Evolutionary conservation across 2,113 vertebrate genomes (phyloP).

Genomic region (Agapornis roseicollis): DNA sequence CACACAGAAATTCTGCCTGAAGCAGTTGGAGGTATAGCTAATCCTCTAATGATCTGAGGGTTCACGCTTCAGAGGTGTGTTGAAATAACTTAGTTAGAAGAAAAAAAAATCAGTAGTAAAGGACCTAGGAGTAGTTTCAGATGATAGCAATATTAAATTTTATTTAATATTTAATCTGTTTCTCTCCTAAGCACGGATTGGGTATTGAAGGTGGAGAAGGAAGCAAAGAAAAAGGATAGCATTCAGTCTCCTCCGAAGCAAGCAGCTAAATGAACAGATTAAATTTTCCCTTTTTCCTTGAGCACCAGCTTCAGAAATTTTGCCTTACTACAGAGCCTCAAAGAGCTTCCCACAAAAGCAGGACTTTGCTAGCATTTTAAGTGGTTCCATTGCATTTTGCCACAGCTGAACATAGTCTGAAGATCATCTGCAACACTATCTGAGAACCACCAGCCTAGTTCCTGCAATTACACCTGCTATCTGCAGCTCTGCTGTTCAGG

Average conservation of each 20-base stretch:
- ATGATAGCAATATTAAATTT: not conserved
- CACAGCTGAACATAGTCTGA: not conserved
- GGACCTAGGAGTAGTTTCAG: not conserved
- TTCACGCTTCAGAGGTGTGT: not conserved
- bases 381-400: not conserved
- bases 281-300: not conserved
- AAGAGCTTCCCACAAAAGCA: not conserved
- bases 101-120: not conserved
- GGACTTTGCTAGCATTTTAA: not conserved
- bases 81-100: not conserved
- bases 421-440: not conserved
- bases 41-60: not conserved
- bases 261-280: not conserved
- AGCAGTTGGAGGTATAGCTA: not conserved
- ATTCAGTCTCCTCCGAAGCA: not conserved
- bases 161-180: not conserved
- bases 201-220: not conserved
- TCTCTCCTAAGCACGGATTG: not conserved
- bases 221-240: not conserved
- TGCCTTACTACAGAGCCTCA: not conserved
- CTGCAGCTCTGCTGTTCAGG: not conserved
- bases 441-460: not conserved
- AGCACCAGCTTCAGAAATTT: not conserved
- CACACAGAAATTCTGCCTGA: not conserved
- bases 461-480: not conserved